Conservation (phyloP, 37 sponge, comb jelly and placozoan genomes). For the Beroe ovata region DNA sequence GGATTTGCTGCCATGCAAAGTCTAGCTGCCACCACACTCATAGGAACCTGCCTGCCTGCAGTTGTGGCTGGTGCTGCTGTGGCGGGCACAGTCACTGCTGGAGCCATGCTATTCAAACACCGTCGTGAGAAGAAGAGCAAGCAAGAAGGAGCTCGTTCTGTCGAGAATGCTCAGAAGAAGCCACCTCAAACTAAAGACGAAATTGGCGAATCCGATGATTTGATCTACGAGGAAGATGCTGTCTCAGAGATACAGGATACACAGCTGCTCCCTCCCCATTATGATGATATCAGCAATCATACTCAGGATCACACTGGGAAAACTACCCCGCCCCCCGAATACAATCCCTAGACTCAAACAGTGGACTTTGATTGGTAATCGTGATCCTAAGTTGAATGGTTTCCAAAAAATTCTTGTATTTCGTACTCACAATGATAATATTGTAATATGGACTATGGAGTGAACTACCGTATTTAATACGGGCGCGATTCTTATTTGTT, state of each 20-base stretch:
- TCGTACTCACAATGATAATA: too few species aligned
- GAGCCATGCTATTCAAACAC: neutral
- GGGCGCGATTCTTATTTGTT: too few species aligned
- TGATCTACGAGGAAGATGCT: neutral
- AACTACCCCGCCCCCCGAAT: neutral
- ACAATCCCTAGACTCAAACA: too few species aligned
- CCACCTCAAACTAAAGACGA: neutral
- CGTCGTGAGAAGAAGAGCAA: neutral
- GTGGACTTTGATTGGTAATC: too few species aligned
- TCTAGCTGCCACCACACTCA: conserved; percentile 3
- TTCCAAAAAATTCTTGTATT: too few species aligned
- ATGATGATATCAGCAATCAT: neutral
- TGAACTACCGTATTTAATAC: too few species aligned
- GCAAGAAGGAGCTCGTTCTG: neutral
- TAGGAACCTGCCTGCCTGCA: neutral
- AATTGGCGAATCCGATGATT: neutral
- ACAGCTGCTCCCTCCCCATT: neutral
- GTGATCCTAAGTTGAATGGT: too few species aligned
- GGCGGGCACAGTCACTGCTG: neutral
- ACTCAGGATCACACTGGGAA: neutral
- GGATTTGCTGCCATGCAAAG: conserved; percentile 36
- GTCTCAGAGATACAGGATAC: neutral
- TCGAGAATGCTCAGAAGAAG: neutral
- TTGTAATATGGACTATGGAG: too few species aligned
- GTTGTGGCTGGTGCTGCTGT: conserved; percentile 19